These are phyloP conservation scores for Austrolebias charrua DNA, from an alignment of 2,797 vertebrate genomes.

Conservation along the genomic window DNA sequence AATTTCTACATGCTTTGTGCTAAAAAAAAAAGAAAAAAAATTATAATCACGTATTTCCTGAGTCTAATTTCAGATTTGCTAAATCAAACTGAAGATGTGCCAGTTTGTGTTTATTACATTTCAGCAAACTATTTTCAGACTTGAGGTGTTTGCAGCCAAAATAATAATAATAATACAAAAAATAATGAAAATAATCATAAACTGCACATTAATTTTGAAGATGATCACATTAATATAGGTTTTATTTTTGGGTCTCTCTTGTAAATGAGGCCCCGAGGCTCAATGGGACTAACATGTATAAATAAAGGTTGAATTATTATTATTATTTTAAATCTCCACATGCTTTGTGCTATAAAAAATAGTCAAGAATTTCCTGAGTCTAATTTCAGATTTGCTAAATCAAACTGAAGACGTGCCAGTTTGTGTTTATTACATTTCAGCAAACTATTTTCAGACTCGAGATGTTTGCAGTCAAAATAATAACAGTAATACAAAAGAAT, in stretches of 20 bases:
- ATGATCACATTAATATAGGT: too few species aligned
- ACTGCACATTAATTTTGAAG: background rate
- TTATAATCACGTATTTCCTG: background rate
- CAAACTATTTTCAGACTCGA: constrained; percentile 4
- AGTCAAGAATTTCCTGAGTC: background rate
- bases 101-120: constrained; percentile 5
- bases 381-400: background rate
- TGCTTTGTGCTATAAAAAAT: constrained; percentile 1
- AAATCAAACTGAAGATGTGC: background rate
- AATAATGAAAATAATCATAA: too few species aligned
- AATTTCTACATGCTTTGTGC: background rate
- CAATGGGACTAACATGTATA: too few species aligned
- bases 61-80: background rate
- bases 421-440: constrained; percentile 1
- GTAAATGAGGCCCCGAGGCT: too few species aligned
- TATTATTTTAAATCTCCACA: too few species aligned
- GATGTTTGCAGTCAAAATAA: background rate
- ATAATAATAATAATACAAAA: too few species aligned
- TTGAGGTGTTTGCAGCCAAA: background rate
- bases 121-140: constrained; percentile 2
- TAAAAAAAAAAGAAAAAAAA: too few species aligned
- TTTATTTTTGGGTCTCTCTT: too few species aligned
- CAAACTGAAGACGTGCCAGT: background rate
- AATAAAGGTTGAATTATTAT: too few species aligned
- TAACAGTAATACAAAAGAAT: too few species aligned